Evolutionary conservation across 2,888 invertebrate genomes (phyloP), one percentile per base, ranked within the genome.

Genomic region (Eulithis testata): DNA sequence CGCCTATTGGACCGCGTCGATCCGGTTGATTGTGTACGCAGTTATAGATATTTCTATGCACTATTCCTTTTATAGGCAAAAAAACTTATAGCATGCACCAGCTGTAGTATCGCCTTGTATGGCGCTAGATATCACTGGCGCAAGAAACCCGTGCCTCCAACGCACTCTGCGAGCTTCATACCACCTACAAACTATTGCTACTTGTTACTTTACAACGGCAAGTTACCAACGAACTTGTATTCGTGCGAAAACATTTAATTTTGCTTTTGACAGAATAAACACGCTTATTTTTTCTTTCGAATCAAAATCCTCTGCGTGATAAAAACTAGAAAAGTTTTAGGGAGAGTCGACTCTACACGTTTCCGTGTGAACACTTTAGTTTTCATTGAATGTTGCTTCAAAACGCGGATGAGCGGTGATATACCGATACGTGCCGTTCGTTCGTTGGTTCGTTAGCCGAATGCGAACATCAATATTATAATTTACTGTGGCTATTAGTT

Each of bases 361-460:
- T 12, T 73, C 81, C 40, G 72, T 87, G 87, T 85, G 75, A 74
- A 61, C 72, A 71, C 81, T 47, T 82, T 80, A 78, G 85, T 77
- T 84, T 65, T 85, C 87, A 86, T 82, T 83, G 85, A 85, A 82
- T 77, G 79, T 75, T 77, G 77, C 82, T 83, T 86, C 85, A 73
- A 87, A 86, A 85, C 82, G 86, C 87, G 85, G 88, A 88, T 86
- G 87, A 83, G 81, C 80, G 69, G 69, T 92, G 89, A 91, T 90
- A 89, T 91, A 91, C 88, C 86, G 91, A 85, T 88, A 90, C 89
- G 85, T 83, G 82, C 85, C 84, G 84, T 83, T 84, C 79, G 84
- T 84, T 90, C 86, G 21, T 21, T 21, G 21, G 88, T 84, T 90
- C 86, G 88, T 90, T 90, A 89, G 84, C 77, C 82, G 66, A 64